Evolutionary conservation across 1,140 invertebrate genomes (phyloP).

Genomic region (Parasteatoda tepidariorum): DNA sequence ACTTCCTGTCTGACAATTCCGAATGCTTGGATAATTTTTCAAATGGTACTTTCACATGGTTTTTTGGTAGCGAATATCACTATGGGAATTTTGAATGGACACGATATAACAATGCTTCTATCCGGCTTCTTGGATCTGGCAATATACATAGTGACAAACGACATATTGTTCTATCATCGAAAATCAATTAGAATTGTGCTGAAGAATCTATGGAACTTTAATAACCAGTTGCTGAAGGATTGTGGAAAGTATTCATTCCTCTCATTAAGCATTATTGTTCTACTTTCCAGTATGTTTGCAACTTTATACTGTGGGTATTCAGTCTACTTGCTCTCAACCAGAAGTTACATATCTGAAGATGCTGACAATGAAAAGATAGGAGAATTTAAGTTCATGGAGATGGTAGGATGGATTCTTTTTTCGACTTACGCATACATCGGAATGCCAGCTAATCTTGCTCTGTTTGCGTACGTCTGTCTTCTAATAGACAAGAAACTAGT

Average conservation of each 20-base stretch:
- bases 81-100: no score
- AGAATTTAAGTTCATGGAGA: neutral
- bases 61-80: no score
- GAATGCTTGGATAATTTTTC: neutral
- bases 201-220: neutral
- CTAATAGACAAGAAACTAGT: neutral
- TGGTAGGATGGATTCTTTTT: neutral
- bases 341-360: neutral
- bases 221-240: neutral
- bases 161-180: neutral
- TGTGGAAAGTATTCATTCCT: neutral
- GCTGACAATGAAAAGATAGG: neutral
- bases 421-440: neutral
- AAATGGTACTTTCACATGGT: neutral
- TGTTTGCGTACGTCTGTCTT: neutral
- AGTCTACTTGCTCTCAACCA: neutral
- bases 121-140: neutral
- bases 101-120: neutral
- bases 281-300: neutral
- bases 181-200: neutral
- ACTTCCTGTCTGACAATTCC: neutral
- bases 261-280: neutral
- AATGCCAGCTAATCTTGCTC: neutral
- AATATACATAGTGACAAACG: neutral
- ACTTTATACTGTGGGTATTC: neutral